phyloP scores from a whole-genome alignment of 2,797 vertebrate genomes.

The Ctenopoma kingsleyae region DNA sequence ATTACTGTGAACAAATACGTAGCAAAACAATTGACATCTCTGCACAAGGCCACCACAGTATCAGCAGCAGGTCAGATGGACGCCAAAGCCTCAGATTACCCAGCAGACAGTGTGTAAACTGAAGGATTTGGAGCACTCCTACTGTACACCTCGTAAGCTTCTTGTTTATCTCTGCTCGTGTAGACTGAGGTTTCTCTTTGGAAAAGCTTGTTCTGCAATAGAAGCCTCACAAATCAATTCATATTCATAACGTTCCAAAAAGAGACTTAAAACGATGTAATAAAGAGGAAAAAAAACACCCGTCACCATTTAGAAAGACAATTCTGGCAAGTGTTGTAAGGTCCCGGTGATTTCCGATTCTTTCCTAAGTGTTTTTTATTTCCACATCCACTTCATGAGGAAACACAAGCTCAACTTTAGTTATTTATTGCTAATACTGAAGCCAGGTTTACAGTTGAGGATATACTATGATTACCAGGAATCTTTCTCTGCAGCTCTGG shows the following conservation, averaged over 20 bases:
- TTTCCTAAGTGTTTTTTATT: too few relatives aligned
- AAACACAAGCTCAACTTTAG: too few relatives aligned
- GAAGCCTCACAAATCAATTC: not conserved
- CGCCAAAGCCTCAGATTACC: slow-evolving; percentile 46
- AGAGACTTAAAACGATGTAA: not conserved
- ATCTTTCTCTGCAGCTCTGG: too few relatives aligned
- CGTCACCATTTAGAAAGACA: too few relatives aligned
- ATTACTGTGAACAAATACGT: not conserved
- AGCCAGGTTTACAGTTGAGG: too few relatives aligned
- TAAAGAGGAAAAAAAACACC: too few relatives aligned
- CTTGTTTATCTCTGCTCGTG: slow-evolving; percentile 41
- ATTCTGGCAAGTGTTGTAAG: not conserved
- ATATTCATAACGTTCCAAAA: not conserved
- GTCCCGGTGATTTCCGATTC: too few relatives aligned
- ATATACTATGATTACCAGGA: too few relatives aligned
- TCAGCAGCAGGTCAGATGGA: slow-evolving; percentile 45
- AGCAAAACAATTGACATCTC: slow-evolving; percentile 5
- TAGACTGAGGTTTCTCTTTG: not conserved
- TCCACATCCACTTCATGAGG: too few relatives aligned
- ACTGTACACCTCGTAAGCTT: slow-evolving; percentile 39
- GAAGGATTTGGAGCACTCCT: slow-evolving; percentile 52
- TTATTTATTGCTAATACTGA: too few relatives aligned
- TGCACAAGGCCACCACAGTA: not conserved
- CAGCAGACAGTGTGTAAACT: slow-evolving; percentile 46
- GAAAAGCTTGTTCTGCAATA: slow-evolving; percentile 4